Conservation (phyloP, 2,113 vertebrate genomes). For the Columba janthina region DNA sequence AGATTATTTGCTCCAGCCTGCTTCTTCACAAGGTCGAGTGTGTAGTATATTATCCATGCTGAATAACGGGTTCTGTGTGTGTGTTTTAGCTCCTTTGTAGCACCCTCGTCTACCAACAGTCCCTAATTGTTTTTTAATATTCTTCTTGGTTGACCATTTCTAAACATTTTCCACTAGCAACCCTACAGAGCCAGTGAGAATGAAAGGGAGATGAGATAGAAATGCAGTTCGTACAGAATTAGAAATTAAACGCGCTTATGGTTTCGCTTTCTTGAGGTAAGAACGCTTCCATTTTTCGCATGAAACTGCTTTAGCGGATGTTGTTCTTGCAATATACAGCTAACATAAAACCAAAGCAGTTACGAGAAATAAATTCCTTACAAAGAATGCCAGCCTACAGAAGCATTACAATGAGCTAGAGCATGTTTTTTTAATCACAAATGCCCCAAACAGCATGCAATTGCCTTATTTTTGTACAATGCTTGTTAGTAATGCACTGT, state of each 20-base stretch:
- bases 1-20: not conserved
- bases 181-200: not conserved
- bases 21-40: not conserved
- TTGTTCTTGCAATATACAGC: constrained; percentile 56
- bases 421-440: constrained; percentile 56
- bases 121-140: not conserved
- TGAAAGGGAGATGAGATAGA: not conserved
- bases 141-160: not conserved
- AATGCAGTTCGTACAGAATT: constrained; percentile 10
- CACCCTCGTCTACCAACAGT: not conserved
- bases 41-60: not conserved
- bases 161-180: not conserved
- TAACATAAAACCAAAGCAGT: constrained; percentile 43
- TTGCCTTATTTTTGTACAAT: constrained; percentile 55
- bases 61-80: not conserved
- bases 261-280: constrained; percentile 60
- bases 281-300: constrained; percentile 58
- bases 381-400: constrained; percentile 44
- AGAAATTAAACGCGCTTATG: constrained; percentile 54
- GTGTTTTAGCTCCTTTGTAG: not conserved
- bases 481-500: constrained; percentile 28
- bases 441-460: constrained; percentile 20
- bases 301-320: constrained; percentile 47
- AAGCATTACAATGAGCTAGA: constrained; percentile 34
- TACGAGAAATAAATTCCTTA: constrained; percentile 56